A percentile compares a stretch with the other conserved stretches of the same genome.
These are phyloP conservation scores for Dreissena polymorpha DNA, from an alignment of 1,140 invertebrate genomes.

Conservation along the genomic window DNA sequence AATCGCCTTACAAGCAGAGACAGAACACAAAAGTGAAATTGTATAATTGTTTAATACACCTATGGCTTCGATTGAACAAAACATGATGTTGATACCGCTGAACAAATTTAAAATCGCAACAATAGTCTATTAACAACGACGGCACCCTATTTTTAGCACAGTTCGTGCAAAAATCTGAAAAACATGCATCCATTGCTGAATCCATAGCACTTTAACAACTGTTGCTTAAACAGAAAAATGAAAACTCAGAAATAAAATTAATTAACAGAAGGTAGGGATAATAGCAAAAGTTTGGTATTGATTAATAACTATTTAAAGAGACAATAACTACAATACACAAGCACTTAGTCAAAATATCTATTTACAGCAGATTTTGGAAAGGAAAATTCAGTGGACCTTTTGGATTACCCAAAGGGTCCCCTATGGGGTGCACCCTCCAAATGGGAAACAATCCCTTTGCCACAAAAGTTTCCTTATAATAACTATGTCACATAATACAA, in stretches of 20 bases:
- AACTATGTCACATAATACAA: slow-evolving; percentile 41
- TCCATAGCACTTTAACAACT: slow-evolving; percentile 5
- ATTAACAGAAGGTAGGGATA: slow-evolving; percentile 31
- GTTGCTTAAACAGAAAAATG: neutral
- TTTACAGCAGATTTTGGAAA: slow-evolving; percentile 12
- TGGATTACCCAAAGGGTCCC: slow-evolving; percentile 22
- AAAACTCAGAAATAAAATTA: neutral
- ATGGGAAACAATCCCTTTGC: slow-evolving; percentile 42
- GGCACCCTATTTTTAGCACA: slow-evolving; percentile 22
- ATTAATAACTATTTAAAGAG: neutral
- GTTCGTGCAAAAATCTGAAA: neutral
- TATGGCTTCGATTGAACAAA: slow-evolving; percentile 57
- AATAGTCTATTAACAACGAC: neutral
- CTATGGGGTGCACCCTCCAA: slow-evolving; percentile 16
- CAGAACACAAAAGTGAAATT: slow-evolving; percentile 53
- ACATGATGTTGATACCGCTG: slow-evolving; percentile 21
- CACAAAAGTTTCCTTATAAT: slow-evolving; percentile 18
- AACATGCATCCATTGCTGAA: neutral
- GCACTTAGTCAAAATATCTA: slow-evolving; percentile 36
- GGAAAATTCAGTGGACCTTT: neutral
- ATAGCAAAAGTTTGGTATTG: neutral
- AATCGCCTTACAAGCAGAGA: too few species aligned
- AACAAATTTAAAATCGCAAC: slow-evolving; percentile 6
- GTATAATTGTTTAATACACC: slow-evolving; percentile 67
- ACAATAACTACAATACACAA: slow-evolving; percentile 6